Conservation (phyloP, 2,888 invertebrate species). For the Torymus tubicola region DNA sequence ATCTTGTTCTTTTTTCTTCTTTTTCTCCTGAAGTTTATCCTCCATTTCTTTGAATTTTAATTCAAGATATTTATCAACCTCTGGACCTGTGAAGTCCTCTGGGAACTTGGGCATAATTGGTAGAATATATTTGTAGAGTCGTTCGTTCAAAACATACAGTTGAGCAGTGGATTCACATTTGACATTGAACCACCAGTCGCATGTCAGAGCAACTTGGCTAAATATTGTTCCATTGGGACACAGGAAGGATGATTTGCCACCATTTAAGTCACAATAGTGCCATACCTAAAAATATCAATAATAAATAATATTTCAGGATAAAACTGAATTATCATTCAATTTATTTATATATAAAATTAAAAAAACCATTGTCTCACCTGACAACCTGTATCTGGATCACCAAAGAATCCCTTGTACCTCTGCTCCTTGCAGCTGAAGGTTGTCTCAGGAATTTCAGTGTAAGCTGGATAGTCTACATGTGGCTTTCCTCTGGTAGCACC, state of each 20-base stretch:
- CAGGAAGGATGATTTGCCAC: slow-evolving; percentile 92
- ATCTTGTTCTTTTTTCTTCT: slow-evolving; percentile 74
- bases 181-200: slow-evolving; percentile 96
- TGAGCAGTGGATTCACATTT: slow-evolving; percentile 90
- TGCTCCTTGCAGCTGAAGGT: slow-evolving; percentile 89
- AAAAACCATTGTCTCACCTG: slow-evolving; percentile 79
- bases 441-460: slow-evolving; percentile 86
- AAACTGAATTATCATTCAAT: slow-evolving; percentile 29
- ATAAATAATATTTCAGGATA: slow-evolving; percentile 33
- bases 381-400: slow-evolving; percentile 91
- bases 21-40: slow-evolving; percentile 85
- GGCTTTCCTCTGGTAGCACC: slow-evolving; percentile 79
- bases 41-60: slow-evolving; percentile 92
- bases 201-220: slow-evolving; percentile 91
- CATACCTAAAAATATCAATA: slow-evolving; percentile 81
- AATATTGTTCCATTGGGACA: slow-evolving; percentile 95
- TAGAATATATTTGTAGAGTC: slow-evolving; percentile 91
- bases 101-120: slow-evolving; percentile 93
- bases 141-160: slow-evolving; percentile 91
- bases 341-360: not conserved
- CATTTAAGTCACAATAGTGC: slow-evolving; percentile 94
- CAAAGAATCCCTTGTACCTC: slow-evolving; percentile 93
- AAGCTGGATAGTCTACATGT: slow-evolving; percentile 88
- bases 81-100: slow-evolving; percentile 91
- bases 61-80: slow-evolving; percentile 90